Conservation (phyloP, 2,113 vertebrate genomes). For the Abramis brama region DNA sequence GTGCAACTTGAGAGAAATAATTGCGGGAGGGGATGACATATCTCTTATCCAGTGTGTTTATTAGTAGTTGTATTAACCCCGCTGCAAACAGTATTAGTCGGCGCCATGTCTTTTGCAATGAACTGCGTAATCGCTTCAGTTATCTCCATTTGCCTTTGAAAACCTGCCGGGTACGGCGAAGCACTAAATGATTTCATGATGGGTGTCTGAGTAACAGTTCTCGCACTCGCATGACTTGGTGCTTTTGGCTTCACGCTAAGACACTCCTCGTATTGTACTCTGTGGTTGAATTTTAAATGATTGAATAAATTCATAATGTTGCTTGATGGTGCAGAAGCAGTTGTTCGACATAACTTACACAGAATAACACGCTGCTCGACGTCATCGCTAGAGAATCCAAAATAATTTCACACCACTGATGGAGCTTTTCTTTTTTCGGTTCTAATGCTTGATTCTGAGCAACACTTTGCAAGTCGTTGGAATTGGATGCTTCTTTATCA, state of each 20-base stretch:
- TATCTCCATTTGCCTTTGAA: not conserved
- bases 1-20: too few species aligned
- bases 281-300: not conserved
- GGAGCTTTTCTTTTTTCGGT: not conserved
- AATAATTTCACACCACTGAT: constrained; percentile 10
- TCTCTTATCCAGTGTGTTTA: constrained; percentile 5
- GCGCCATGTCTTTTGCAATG: not conserved
- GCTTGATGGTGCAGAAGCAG: not conserved
- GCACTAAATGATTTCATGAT: not conserved
- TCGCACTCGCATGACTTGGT: not conserved
- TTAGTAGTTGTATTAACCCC: not conserved
- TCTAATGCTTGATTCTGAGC: constrained; percentile 6
- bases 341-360: not conserved
- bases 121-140: not conserved
- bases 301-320: not conserved
- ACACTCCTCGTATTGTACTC: not conserved
- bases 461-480: not conserved
- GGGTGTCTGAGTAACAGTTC: not conserved
- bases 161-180: not conserved
- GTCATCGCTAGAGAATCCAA: not conserved
- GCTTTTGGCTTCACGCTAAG: not conserved
- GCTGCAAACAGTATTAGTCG: not conserved
- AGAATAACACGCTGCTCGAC: not conserved
- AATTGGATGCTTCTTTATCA: not conserved
- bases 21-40: not conserved